These are phyloP conservation scores for Trachelus troglodyta DNA, from an alignment of 2,888 invertebrate genomes.

Conservation along the genomic window DNA sequence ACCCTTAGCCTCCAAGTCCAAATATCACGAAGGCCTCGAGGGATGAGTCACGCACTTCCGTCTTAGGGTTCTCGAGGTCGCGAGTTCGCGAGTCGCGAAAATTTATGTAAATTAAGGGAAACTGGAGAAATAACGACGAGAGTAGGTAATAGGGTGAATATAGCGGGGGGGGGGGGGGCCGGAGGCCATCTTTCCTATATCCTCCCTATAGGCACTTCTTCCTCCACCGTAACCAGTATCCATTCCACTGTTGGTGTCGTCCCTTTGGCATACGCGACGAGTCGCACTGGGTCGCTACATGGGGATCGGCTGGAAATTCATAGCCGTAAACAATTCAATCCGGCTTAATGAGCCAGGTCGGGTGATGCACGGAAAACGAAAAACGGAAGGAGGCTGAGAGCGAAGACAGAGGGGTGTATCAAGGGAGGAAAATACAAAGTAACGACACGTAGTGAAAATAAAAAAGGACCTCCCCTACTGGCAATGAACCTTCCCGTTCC, in stretches of 20 bases:
- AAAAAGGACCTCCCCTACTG: not conserved
- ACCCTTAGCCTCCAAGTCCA: not conserved
- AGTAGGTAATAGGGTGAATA: not conserved
- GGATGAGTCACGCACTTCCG: not conserved
- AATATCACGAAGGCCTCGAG: not conserved
- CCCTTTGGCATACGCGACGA: too few species aligned
- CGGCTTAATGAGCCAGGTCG: not conserved
- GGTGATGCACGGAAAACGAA: not conserved
- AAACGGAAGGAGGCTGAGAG: slow-evolving; percentile 1
- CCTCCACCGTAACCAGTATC: too few species aligned
- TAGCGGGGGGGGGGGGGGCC: not conserved
- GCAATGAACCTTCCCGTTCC: not conserved
- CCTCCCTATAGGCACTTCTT: too few species aligned
- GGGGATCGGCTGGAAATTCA: not conserved
- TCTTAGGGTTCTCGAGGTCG: not conserved
- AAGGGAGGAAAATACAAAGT: not conserved
- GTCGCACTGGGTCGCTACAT: not conserved
- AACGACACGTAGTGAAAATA: not conserved
- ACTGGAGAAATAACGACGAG: not conserved
- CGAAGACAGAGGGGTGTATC: slow-evolving; percentile 14
- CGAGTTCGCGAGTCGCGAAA: not conserved
- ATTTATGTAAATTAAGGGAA: not conserved
- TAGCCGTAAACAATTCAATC: not conserved
- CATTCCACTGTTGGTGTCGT: too few species aligned
- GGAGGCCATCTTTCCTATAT: not conserved